phyloP scores from a whole-genome alignment of 2,888 invertebrate species.

The Leucophenga montana region DNA sequence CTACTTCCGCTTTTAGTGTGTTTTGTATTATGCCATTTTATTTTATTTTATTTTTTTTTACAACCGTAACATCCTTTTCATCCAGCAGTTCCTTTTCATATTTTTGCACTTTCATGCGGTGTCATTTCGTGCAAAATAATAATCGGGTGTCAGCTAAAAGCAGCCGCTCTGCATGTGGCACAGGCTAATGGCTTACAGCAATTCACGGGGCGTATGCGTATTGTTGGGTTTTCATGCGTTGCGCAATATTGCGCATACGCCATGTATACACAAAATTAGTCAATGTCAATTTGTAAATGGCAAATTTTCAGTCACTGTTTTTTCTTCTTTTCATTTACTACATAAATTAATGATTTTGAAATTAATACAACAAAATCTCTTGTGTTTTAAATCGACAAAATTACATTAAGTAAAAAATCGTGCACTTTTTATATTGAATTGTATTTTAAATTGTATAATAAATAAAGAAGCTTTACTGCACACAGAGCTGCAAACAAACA shows the following conservation, averaged over 20 bases:
- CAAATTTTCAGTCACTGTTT: not conserved
- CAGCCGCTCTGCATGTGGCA: slow-evolving; percentile 5
- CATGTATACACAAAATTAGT: slow-evolving; percentile 7
- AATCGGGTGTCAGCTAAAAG: not conserved
- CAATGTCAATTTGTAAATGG: not conserved
- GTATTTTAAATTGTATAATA: not conserved
- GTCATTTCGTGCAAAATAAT: not conserved
- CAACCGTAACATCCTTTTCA: no score
- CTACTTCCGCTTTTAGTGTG: not conserved
- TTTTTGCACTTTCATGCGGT: not conserved
- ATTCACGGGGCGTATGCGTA: slow-evolving; percentile 4
- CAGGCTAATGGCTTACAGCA: not conserved
- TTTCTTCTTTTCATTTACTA: not conserved
- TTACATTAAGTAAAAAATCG: not conserved
- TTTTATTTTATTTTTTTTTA: not conserved
- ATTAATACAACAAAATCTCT: not conserved
- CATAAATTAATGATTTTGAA: slow-evolving; percentile 11
- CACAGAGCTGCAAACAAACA: slow-evolving; percentile 9
- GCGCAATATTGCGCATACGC: slow-evolving; percentile 14
- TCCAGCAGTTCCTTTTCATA: not conserved
- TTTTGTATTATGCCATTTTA: not conserved
- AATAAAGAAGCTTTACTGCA: not conserved
- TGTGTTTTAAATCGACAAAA: not conserved
- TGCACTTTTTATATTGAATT: no score
- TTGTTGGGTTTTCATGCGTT: not conserved